Evolutionary conservation across 2,113 vertebrate genomes (phyloP).

Genomic region (Hyaena hyaena): DNA sequence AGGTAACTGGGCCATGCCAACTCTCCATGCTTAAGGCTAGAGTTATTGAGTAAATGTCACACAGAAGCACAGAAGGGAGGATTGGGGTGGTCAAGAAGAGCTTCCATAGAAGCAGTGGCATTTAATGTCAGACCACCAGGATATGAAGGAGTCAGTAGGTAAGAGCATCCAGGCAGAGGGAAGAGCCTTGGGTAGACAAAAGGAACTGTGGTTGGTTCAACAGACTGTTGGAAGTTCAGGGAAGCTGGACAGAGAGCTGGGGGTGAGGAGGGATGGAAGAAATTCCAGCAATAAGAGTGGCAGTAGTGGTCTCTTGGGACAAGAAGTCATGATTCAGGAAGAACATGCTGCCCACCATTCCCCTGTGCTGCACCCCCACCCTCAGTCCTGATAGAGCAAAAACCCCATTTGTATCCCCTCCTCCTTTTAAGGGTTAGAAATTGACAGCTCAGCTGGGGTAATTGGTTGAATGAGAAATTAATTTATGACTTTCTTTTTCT

Average conservation of each 20-base stretch:
- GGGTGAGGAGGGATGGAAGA: not conserved
- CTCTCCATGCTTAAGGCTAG: not conserved
- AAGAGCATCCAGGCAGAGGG: not conserved
- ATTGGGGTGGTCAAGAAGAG: not conserved
- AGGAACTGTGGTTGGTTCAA: not conserved
- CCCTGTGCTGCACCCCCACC: not conserved
- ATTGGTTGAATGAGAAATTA: not conserved
- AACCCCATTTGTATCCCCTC: not conserved
- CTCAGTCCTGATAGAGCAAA: not conserved
- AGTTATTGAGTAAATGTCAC: not conserved
- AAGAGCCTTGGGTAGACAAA: not conserved
- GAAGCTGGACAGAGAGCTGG: not conserved
- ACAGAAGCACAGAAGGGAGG: not conserved
- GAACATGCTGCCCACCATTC: too few species aligned
- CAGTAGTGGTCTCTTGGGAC: not conserved
- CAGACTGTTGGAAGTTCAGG: not conserved
- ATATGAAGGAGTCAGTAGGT: not conserved
- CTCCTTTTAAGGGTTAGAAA: not conserved
- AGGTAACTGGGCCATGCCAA: not conserved
- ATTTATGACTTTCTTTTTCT: not conserved
- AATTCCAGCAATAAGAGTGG: not conserved
- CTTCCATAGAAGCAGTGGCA: not conserved
- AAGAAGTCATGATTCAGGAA: not conserved
- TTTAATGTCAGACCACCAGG: not conserved
- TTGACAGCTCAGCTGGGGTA: not conserved